phyloP scores from a whole-genome alignment of 2,888 invertebrate species.

The Synergus itoensis region DNA sequence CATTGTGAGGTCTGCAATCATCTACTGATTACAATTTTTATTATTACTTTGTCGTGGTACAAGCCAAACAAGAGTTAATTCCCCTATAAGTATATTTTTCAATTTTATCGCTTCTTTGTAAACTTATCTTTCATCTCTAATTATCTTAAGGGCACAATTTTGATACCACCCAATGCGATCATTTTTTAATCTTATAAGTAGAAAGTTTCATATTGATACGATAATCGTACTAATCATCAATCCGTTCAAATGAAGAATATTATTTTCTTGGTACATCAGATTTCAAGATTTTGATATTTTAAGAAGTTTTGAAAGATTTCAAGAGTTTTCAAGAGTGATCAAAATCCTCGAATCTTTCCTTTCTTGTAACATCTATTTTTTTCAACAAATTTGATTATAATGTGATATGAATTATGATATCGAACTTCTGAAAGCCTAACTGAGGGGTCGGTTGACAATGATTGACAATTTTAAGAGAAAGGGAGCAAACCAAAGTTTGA shows the following conservation, averaged over 20 bases:
- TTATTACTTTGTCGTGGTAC: constrained; percentile 24
- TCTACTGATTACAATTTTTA: constrained; percentile 33
- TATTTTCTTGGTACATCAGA: no score
- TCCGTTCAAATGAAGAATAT: no score
- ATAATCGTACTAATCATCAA: no score
- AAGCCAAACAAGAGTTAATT: not conserved
- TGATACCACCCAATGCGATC: not conserved
- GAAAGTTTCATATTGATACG: no score
- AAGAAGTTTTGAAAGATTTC: no score
- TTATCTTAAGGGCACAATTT: constrained; percentile 25
- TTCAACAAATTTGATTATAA: no score
- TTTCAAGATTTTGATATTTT: no score
- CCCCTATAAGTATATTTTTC: constrained; percentile 5
- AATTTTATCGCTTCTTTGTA: constrained; percentile 34
- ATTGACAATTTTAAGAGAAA: constrained; percentile 12
- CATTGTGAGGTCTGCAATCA: constrained; percentile 33
- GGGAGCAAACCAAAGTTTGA: not conserved
- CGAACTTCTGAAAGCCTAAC: not conserved
- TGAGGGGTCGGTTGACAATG: not conserved
- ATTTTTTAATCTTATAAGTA: not conserved
- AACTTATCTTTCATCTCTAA: constrained; percentile 1
- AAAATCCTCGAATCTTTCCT: no score
- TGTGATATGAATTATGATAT: no score
- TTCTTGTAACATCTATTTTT: no score
- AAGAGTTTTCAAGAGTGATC: no score